phyloP scores from a whole-genome alignment of 2,113 vertebrate genomes.

The Apistogramma diplotaenia region DNA sequence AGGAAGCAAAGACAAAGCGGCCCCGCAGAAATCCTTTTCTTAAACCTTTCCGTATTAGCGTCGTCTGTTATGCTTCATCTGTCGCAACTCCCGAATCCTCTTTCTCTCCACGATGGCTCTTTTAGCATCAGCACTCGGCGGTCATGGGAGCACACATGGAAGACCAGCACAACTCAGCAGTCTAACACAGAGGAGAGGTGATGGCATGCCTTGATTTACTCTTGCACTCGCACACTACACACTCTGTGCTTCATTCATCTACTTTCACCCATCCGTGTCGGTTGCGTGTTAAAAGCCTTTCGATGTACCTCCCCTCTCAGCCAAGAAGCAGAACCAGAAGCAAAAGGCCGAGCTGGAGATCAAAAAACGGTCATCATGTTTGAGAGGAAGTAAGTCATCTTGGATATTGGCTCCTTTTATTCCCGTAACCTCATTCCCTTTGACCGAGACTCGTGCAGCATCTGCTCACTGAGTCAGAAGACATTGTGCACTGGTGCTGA shows the following conservation, averaged over 20 bases:
- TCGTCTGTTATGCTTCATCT: constrained; percentile 5
- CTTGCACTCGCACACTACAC: constrained; percentile 6
- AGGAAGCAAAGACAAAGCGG: not conserved
- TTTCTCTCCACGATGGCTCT: not conserved
- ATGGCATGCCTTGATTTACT: constrained; percentile 48
- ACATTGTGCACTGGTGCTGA: constrained; percentile 59
- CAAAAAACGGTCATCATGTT: constrained; percentile 64
- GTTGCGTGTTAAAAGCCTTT: constrained; percentile 66
- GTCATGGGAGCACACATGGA: constrained; percentile 53
- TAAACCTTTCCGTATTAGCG: not conserved
- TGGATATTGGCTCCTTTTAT: constrained; percentile 37
- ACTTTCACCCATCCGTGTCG: constrained; percentile 11
- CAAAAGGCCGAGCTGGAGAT: constrained; percentile 22
- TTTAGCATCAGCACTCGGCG: constrained; percentile 27
- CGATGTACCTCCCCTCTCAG: constrained; percentile 59
- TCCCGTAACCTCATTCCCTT: constrained; percentile 43
- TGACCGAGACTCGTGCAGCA: constrained; percentile 34
- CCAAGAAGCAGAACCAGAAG: constrained; percentile 9
- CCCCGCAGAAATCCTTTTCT: not conserved
- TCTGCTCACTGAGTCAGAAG: constrained; percentile 57
- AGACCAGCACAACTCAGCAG: constrained; percentile 16
- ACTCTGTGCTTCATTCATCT: constrained; percentile 26
- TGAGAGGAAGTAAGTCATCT: constrained; percentile 73
- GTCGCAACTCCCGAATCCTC: constrained; percentile 12
- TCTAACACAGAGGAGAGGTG: constrained; percentile 56